Evolutionary conservation across 2,113 vertebrate species (phyloP), one percentile per base, ranked within the genome.

Genomic region (Cebus imitator): DNA sequence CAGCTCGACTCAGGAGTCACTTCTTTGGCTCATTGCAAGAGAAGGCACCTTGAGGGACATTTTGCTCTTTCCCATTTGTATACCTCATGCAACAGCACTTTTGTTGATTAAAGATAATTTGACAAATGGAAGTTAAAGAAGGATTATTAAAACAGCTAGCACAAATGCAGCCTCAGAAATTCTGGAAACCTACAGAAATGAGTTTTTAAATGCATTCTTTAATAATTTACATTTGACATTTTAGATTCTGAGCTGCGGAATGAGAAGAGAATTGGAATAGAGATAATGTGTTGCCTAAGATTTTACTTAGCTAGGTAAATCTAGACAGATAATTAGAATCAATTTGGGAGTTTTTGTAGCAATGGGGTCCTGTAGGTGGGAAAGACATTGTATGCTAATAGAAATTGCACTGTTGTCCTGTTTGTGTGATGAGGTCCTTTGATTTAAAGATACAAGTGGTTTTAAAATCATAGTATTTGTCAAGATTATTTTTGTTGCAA

Each of bases 81-180:
- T 40, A 50, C 27, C 83, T 66, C 75, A 58, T 10, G 6, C 48
- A 21, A 27, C 1, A 72, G 64, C 52, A 90, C 76, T 95, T 80
- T 52, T 95, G 86, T 48, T 97, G 91, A 97, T 97, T 94, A 95
- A 91, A 96, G 85, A 78, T 95, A 92, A 90, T 97, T 90, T 96
- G 91, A 94, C 68, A 91, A 89, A 85, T 97, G 86, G 43, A 85
- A 93, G 87, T 84, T 90, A 68, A 87, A 96, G 91, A 37, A 90
- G 58, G 57, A 88, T 61, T 91, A 93, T 96, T 96, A 96, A 90
- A 97, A 76, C 40, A 84, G 43, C 68, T 95, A 58, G 52, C 85
- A 91, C 66, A 94, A 91, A 76, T 55, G 35, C 45, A 95, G n/a
- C 61, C 52, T 76, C 72, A 73, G 83, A 94, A 94, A 87, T 91